These are phyloP conservation scores for Gymnoscelis rufifasciata DNA, from an alignment of 2,888 invertebrate species.

Conservation along the genomic window DNA sequence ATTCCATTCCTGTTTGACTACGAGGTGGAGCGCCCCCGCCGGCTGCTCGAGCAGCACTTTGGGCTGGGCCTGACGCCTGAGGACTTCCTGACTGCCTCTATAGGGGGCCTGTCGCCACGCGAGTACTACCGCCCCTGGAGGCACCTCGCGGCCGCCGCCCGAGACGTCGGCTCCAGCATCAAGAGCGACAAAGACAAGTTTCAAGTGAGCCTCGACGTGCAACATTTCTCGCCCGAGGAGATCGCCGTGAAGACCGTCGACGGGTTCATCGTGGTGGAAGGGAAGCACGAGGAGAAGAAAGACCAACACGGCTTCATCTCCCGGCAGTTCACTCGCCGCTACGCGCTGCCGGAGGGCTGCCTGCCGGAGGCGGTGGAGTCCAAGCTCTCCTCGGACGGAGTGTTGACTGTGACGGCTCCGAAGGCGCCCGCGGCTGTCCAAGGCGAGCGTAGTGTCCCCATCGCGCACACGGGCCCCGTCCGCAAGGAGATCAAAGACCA, in stretches of 20 bases:
- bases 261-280: conserved; percentile 84
- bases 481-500: conserved; percentile 75
- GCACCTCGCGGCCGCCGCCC: conserved; percentile 64
- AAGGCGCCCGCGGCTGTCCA: conserved; percentile 48
- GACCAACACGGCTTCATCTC: conserved; percentile 87
- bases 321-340: conserved; percentile 86
- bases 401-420: conserved; percentile 85
- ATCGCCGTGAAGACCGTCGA: conserved; percentile 87
- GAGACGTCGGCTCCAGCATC: conserved; percentile 76
- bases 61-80: conserved; percentile 72
- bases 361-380: conserved; percentile 84
- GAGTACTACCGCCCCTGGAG: conserved; percentile 69
- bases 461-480: conserved; percentile 81
- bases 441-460: conserved; percentile 78
- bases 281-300: conserved; percentile 87
- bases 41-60: conserved; percentile 75
- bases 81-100: conserved; percentile 53
- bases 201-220: conserved; percentile 84
- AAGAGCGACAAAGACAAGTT: conserved; percentile 68
- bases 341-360: conserved; percentile 86
- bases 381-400: conserved; percentile 86
- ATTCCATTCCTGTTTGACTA: conserved; percentile 66
- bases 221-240: conserved; percentile 87
- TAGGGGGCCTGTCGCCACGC: conserved; percentile 35
- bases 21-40: conserved; percentile 61